Conservation (phyloP, 2,797 vertebrate species). For the Pseudocheirus occidentalis region DNA sequence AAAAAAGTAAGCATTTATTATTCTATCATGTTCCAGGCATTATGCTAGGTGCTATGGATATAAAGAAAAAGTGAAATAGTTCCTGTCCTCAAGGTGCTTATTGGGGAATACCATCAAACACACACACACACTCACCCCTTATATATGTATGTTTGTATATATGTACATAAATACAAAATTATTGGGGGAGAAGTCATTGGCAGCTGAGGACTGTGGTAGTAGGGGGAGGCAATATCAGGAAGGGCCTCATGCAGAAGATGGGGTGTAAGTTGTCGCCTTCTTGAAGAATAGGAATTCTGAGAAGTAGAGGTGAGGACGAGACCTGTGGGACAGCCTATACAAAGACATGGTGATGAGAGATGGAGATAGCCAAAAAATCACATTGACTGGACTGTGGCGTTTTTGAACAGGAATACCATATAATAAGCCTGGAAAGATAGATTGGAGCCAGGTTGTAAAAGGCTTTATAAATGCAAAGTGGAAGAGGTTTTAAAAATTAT, state of each 20-base stretch:
- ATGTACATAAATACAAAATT: background rate
- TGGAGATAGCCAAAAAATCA: background rate
- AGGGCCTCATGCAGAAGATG: background rate
- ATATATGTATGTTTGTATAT: background rate
- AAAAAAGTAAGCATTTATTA: too few relatives aligned
- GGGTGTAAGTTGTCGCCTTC: background rate
- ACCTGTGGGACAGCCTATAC: background rate
- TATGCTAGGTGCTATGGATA: too few relatives aligned
- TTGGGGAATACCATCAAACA: too few relatives aligned
- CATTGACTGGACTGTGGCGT: background rate
- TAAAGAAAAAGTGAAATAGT: too few relatives aligned
- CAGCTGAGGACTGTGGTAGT: background rate
- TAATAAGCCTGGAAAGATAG: background rate
- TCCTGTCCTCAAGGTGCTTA: too few relatives aligned
- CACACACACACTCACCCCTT: too few relatives aligned
- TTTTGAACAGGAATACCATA: background rate
- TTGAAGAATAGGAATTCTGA: background rate
- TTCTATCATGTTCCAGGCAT: too few relatives aligned
- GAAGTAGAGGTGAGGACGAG: background rate
- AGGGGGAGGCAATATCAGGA: background rate
- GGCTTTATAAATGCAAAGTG: background rate
- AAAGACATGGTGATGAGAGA: background rate
- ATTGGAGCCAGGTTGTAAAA: background rate
- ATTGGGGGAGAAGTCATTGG: background rate
- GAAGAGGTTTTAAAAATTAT: too few relatives aligned